Evolutionary conservation across 1,140 invertebrate genomes (phyloP).

Genomic region (Zaprionus gabonicus): DNA sequence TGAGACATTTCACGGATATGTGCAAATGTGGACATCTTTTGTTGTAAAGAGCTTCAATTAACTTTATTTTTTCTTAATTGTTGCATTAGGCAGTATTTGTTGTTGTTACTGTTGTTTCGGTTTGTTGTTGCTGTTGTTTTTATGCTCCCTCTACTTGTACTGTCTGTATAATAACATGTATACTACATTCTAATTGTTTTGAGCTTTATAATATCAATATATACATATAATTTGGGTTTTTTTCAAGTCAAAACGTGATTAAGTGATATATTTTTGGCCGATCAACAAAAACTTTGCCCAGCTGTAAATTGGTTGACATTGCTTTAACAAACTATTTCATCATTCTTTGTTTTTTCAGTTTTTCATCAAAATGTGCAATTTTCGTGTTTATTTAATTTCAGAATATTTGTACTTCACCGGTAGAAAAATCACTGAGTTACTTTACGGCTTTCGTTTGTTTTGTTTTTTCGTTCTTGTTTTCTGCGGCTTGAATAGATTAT

Average conservation of each 20-base stretch:
- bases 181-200: constrained; percentile 18
- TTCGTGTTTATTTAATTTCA: constrained; percentile 56
- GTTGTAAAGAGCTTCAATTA: constrained; percentile 24
- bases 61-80: constrained; percentile 15
- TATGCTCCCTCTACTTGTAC: constrained; percentile 19
- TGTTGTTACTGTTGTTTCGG: constrained; percentile 7
- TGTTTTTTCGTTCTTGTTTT: constrained; percentile 32
- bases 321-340: constrained; percentile 25
- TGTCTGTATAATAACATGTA: constrained; percentile 17
- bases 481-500: constrained; percentile 46
- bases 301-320: constrained; percentile 20
- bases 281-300: constrained; percentile 41
- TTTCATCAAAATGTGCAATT: constrained; percentile 31
- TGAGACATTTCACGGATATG: constrained; percentile 80
- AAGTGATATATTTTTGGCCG: constrained; percentile 18
- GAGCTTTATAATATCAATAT: constrained; percentile 18
- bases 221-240: constrained; percentile 20
- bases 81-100: constrained; percentile 32
- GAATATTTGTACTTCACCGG: constrained; percentile 83
- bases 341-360: constrained; percentile 15
- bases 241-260: constrained; percentile 14
- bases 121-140: constrained; percentile 6
- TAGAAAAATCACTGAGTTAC: constrained; percentile 83
- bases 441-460: constrained; percentile 69
- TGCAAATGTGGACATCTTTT: constrained; percentile 54